Evolutionary conservation across 2,797 vertebrate genomes (phyloP).

Genomic region (Rhodeus uyekii): DNA sequence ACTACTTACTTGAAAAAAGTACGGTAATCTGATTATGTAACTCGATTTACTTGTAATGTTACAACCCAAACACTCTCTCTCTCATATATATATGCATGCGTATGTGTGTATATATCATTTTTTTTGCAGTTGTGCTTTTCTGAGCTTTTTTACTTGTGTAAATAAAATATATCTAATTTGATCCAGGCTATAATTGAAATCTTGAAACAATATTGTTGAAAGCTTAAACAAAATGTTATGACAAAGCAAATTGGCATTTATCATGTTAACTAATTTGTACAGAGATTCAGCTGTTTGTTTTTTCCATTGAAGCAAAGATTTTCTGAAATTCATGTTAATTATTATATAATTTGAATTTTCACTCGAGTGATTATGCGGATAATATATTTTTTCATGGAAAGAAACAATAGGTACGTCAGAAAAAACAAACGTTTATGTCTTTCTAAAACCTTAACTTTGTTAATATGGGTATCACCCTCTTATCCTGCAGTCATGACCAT

Average conservation of each 20-base stretch:
- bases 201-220: not conserved
- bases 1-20: no score
- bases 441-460: not conserved
- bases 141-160: no score
- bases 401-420: not conserved
- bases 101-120: no score
- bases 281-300: not conserved
- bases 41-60: no score
- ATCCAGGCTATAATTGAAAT: no score
- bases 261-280: not conserved
- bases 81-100: no score
- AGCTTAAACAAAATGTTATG: not conserved
- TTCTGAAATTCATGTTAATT: no score
- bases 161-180: no score
- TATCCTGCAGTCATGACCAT: not conserved
- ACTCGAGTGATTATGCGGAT: not conserved
- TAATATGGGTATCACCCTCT: not conserved
- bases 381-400: not conserved
- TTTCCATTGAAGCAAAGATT: not conserved
- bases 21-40: no score
- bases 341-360: not conserved
- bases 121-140: no score
- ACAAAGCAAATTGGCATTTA: fast-evolving
- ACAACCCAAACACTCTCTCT: no score
- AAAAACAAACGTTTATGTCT: not conserved